phyloP scores from a whole-genome alignment of 2,797 vertebrate genomes.

The Melanotaenia maccullochi region DNA sequence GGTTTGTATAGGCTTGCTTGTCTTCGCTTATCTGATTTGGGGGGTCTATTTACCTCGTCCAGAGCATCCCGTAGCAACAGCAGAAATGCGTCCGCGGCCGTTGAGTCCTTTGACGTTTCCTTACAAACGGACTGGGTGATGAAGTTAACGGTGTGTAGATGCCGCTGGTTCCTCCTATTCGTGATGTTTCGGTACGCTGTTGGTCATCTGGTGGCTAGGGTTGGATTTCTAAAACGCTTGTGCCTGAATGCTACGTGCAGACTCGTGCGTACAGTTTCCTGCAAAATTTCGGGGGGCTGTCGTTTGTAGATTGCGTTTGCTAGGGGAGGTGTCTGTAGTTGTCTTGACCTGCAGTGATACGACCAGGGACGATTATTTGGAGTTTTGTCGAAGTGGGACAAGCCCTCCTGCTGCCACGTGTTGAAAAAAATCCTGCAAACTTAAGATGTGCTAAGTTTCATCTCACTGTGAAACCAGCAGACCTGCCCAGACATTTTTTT shows the following conservation, averaged over 20 bases:
- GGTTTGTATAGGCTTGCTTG: too few species aligned
- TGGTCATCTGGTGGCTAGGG: conserved; percentile 61
- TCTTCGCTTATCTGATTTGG: not conserved
- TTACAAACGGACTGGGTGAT: not conserved
- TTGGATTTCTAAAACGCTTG: conserved; percentile 39
- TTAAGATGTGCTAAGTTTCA: not conserved
- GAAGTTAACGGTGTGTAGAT: conserved; percentile 4
- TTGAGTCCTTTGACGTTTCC: not conserved
- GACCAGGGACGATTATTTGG: conserved; percentile 18
- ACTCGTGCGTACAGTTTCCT: conserved; percentile 64
- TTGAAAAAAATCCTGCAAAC: not conserved
- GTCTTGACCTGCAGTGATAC: conserved; percentile 21
- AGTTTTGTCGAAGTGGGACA: not conserved
- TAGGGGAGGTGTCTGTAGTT: conserved; percentile 52
- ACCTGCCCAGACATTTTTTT: not conserved
- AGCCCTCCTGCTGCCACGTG: conserved; percentile 44
- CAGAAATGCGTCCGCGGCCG: not conserved
- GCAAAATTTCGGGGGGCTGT: conserved; percentile 39
- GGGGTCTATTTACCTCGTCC: conserved; percentile 57
- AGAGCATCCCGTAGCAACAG: conserved; percentile 39
- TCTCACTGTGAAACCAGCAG: not conserved
- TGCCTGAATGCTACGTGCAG: conserved; percentile 81
- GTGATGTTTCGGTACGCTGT: conserved; percentile 37
- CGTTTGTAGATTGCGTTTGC: conserved; percentile 16
- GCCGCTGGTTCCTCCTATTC: conserved; percentile 39